phyloP scores from a whole-genome alignment of 2,888 invertebrate species.

The Orchesellides sinensis region DNA sequence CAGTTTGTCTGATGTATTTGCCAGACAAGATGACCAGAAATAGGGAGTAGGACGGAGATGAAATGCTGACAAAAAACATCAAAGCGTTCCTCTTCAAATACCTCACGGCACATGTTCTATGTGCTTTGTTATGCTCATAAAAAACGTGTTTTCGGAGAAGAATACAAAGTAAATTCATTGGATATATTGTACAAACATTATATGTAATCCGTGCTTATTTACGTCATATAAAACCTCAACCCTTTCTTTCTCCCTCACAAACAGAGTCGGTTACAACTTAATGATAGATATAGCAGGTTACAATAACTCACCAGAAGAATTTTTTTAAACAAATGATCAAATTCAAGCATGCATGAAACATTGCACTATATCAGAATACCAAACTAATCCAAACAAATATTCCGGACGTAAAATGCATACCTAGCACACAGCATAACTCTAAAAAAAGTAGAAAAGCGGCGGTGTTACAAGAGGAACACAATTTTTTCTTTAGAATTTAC shows the following conservation, averaged over 20 bases:
- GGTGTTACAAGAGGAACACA: constrained; percentile 36
- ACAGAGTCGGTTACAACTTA: too few relatives aligned
- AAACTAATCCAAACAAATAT: too few relatives aligned
- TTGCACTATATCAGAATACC: constrained; percentile 20
- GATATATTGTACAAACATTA: neutral
- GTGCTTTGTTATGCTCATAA: constrained; percentile 12
- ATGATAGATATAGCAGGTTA: too few relatives aligned
- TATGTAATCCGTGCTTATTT: neutral
- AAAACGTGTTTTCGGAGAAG: constrained; percentile 4
- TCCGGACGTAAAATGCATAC: too few relatives aligned
- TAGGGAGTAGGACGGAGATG: neutral
- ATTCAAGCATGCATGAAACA: constrained; percentile 18
- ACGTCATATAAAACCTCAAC: neutral
- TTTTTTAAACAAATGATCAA: constrained; percentile 22
- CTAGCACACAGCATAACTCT: neutral
- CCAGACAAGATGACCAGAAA: constrained; percentile 58
- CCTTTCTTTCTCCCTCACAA: constrained; percentile 9
- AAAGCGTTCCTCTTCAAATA: constrained; percentile 3
- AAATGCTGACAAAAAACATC: constrained; percentile 9
- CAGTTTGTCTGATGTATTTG: constrained; percentile 61
- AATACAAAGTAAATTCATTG: constrained; percentile 1
- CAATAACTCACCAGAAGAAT: constrained; percentile 32
- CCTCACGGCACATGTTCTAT: neutral
- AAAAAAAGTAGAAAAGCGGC: constrained; percentile 8
- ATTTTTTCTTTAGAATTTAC: constrained; percentile 15